Base-by-base conservation (phyloP, 2,888 invertebrate genomes). In the Deilephila porcellus region DNA sequence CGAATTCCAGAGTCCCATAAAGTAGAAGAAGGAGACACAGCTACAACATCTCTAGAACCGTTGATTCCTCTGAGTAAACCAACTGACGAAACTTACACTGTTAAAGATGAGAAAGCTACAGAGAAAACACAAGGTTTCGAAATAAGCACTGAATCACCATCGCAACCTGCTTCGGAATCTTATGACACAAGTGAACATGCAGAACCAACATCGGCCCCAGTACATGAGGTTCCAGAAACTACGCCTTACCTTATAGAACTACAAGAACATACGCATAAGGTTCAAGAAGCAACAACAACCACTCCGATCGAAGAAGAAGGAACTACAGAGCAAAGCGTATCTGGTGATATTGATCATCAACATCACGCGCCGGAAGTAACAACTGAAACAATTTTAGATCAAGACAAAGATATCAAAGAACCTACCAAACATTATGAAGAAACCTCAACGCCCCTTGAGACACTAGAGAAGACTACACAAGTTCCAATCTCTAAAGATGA, bases 251-350 rank as follows among this genome's bases (percentile, higher is more conserved):
- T 88, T 60, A 85, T 91, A 71, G 90, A 91, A 82, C 82, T 92
- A 74, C 86, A 91, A 80, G 89, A 91, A 80, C 91, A 92, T 74
- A 88, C 89, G 7, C 91, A 90, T 77, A 86, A 86, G 76, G 76
- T 79, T 11, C 72, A 79, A 34, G 84, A 86, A 19, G 74, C 72
- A 34, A 78, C 88, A 59, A 81, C 85, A 32, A 71, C 64, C 7
- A 81, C 73, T 53, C 74, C 63, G 81, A 84, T 52, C 5, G 77
- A 79, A 71, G 76, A 78, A 67, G 70, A 71, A 59, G 78, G 79
- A 34, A 82, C 80, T 29, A 72, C 74, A 37, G 37, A 52, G 60
- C 53, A 74, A 73, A 53, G 60, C 5, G 29, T n/a, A 52, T 25
- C 70, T 62, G 82, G 80, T 75, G 78, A 76, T 25, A 19, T 25